Percentiles rank a stretch among this genome's conserved stretches.
Evolutionary conservation across 2,113 vertebrate genomes (phyloP).

Genomic region (Barbus barbus): DNA sequence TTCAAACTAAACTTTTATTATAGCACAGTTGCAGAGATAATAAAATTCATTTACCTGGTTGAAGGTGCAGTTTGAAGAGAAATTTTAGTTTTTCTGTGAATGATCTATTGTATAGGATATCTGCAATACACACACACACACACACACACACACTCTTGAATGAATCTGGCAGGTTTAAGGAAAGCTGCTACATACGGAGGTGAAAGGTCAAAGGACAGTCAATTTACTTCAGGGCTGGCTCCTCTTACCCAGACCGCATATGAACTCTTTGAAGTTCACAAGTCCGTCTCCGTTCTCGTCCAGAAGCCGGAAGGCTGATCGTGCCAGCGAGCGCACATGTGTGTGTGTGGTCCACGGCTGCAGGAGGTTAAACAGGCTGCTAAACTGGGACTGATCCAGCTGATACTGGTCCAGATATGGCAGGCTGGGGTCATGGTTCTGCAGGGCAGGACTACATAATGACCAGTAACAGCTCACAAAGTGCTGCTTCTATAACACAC

Average conservation of each 20-base stretch:
- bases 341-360: slow-evolving; percentile 91
- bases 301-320: slow-evolving; percentile 88
- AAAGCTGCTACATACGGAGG: not conserved
- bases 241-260: slow-evolving; percentile 80
- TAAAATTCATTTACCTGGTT: slow-evolving; percentile 78
- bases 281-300: slow-evolving; percentile 88
- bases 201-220: not conserved
- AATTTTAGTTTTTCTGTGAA: slow-evolving; percentile 96
- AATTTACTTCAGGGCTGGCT: not conserved
- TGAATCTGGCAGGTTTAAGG: slow-evolving; percentile 30
- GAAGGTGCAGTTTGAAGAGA: slow-evolving; percentile 95
- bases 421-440: slow-evolving; percentile 92
- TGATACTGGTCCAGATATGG: slow-evolving; percentile 96
- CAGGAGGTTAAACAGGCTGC: slow-evolving; percentile 83
- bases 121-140: slow-evolving; percentile 68
- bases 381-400: slow-evolving; percentile 90
- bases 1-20: not conserved
- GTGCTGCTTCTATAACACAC: slow-evolving; percentile 85
- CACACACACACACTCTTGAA: not conserved
- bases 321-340: slow-evolving; percentile 83
- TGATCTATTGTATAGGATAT: slow-evolving; percentile 87
- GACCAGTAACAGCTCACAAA: slow-evolving; percentile 95
- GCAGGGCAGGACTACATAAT: slow-evolving; percentile 76
- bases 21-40: not conserved
- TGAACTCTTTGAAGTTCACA: slow-evolving; percentile 96